Evolutionary conservation across 1,140 invertebrate genomes (phyloP), one percentile per base, ranked within the genome.

Genomic region (Eufriesea mexicana): DNA sequence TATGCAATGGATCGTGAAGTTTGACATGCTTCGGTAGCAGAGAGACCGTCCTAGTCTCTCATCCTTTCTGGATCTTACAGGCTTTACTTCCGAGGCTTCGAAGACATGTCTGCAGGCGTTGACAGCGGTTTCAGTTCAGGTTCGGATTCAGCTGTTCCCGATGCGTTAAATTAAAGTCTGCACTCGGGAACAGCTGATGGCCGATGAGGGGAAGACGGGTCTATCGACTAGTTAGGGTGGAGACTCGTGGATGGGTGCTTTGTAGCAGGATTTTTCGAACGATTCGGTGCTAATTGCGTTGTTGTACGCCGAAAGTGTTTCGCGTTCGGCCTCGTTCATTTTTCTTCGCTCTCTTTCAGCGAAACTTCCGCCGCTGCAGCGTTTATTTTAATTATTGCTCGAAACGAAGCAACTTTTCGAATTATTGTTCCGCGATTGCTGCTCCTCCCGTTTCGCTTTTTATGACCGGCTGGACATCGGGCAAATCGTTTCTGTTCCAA

Each of bases 81-180:
- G 28, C 35, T 35, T 35, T 35, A n/a, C n/a, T n/a, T n/a, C n/a
- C n/a, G n/a, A n/a, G n/a, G n/a, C n/a, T 35, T 35, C 1, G 35
- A 35, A 35, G 35, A 35, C 35, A 2, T 4, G 35, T 35, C 35
- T 35, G 35, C 1, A 35, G 35, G 35, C 35, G 35, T 2, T 35
- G 35, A 35, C 35, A 35, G 35, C 1, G 35, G 35, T n/a, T n/a
- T n/a, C n/a, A n/a, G n/a, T n/a, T n/a, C n/a, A n/a, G n/a, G n/a
- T n/a, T n/a, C n/a, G n/a, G n/a, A n/a, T n/a, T 90, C 89, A 86
- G 88, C 85, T 90, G 87, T 83, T 89, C 79, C 89, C 90, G 92
- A 94, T 93, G 93, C 93, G 93, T 94, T 94, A 94, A 94, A 94
- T 94, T 94, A 93, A 92, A 92, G 89, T 92, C 92, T 89, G 91